Evolutionary conservation across 2,113 vertebrate genomes (phyloP).

Genomic region (Eclectus roratus): DNA sequence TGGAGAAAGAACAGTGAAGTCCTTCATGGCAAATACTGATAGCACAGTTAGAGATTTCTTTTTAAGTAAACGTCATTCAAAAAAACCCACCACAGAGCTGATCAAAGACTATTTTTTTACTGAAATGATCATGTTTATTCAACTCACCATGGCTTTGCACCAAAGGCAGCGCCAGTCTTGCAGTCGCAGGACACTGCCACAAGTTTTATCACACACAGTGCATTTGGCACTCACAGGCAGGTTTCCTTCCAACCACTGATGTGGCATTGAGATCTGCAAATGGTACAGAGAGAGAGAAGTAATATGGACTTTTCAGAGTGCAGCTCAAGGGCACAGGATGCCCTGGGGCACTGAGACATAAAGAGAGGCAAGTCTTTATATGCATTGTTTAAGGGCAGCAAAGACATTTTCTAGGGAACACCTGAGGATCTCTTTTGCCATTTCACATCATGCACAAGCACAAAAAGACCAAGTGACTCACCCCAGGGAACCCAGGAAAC

Average conservation of each 20-base stretch:
- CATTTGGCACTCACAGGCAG: constrained; percentile 95
- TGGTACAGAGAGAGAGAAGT: background rate
- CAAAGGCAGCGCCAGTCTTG: constrained; percentile 98
- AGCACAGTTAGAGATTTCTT: background rate
- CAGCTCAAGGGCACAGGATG: background rate
- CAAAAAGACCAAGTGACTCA: background rate
- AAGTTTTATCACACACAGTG: constrained; percentile 93
- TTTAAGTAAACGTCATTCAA: background rate
- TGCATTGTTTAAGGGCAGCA: background rate
- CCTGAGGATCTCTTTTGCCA: background rate
- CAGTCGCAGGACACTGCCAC: constrained; percentile 92
- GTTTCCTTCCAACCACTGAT: constrained; percentile 98
- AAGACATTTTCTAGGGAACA: background rate
- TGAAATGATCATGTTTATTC: background rate
- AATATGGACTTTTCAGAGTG: background rate
- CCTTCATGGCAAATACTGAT: background rate
- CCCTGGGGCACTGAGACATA: background rate
- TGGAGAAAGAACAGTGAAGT: background rate
- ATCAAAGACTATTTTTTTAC: background rate
- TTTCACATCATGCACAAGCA: background rate
- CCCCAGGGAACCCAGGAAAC: background rate
- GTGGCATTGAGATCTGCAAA: constrained; percentile 92
- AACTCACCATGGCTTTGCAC: constrained; percentile 95
- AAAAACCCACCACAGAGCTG: background rate
- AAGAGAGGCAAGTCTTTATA: background rate